Base-by-base conservation (phyloP, 2,797 vertebrate genomes). In the Gila robusta region DNA sequence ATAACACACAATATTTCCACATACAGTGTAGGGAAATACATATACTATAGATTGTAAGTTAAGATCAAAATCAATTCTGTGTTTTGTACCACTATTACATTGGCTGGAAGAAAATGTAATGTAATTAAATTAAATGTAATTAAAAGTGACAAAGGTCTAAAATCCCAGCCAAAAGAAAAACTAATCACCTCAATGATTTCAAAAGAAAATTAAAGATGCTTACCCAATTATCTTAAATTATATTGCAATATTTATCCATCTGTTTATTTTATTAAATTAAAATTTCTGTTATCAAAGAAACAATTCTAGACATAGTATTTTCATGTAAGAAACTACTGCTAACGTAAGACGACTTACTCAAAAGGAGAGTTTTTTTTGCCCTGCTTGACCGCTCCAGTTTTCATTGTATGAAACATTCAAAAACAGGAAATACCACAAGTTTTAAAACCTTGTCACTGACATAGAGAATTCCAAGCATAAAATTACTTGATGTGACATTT, bases 401-500 rank as follows among this genome's bases (percentile, higher is more conserved):
- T 77, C 2, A 35, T 26, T 59, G 32, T 37, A 56, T 54, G 21
- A 10, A 23, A 35, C 35, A n/a, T 41, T 28, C 39, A 28, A 41
- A 35, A 52, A 66, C 28, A 76, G 41, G 52, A 54, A 44, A 35
- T 49, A 47, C 59, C 52, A 35, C 12, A 39, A 41, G 10, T 12
- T 76, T 66, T 41, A 41, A 49, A 76, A n/a, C 28, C 28, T 1
- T 5, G 23, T 83, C 19, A 49, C 32, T 26, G 59, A 32, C 80
- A 56, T 26, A 39, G 52, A 70, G 2, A 62, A 82, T 64, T 41
- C 6, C 70, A 73, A 73, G 52, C 39, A 56, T 79, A 37, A 35
- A 54, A 70, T 35, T 5, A 32, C 6, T 62, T n/a, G n/a, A 70
- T 54, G 35, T 59, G 80, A 28, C 35, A 62, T 71, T 85, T 72